Conservation (phyloP, 2,797 vertebrate genomes). For the Halcyon smyrnensis region DNA sequence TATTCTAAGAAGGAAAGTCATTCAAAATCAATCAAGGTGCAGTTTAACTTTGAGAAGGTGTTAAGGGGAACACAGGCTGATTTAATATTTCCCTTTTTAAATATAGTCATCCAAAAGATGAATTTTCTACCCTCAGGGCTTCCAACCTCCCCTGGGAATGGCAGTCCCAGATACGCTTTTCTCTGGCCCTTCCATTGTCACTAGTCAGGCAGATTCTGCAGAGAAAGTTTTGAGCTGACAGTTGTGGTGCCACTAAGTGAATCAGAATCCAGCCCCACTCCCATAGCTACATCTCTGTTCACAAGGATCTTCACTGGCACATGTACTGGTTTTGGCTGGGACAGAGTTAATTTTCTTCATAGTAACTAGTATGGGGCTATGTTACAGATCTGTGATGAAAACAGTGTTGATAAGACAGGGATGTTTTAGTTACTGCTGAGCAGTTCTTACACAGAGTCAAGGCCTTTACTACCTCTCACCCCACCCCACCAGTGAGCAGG, state of each 20-base stretch:
- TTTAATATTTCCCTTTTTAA: not conserved
- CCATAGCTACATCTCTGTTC: not conserved
- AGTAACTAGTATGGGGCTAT: not conserved
- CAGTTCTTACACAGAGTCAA: not conserved
- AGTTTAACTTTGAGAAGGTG: not conserved
- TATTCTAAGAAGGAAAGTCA: not conserved
- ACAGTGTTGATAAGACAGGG: not conserved
- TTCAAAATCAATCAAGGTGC: not conserved
- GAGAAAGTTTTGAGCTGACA: not conserved
- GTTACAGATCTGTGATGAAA: not conserved
- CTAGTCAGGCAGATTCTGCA: not conserved
- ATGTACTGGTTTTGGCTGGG: not conserved
- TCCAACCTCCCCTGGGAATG: not conserved
- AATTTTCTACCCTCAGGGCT: slow-evolving; percentile 1
- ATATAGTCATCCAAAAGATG: not conserved
- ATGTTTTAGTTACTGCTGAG: not conserved
- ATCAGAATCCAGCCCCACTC: not conserved
- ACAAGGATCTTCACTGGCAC: not conserved
- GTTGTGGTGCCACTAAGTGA: not conserved
- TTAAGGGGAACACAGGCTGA: not conserved
- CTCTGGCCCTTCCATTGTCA: not conserved
- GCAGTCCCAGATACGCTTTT: not conserved
- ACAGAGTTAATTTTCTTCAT: not conserved
- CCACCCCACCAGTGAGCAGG: no score
- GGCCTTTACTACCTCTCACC: not conserved